These are phyloP conservation scores for Nomada ruficornis DNA, from an alignment of 2,888 invertebrate genomes.

Conservation along the genomic window DNA sequence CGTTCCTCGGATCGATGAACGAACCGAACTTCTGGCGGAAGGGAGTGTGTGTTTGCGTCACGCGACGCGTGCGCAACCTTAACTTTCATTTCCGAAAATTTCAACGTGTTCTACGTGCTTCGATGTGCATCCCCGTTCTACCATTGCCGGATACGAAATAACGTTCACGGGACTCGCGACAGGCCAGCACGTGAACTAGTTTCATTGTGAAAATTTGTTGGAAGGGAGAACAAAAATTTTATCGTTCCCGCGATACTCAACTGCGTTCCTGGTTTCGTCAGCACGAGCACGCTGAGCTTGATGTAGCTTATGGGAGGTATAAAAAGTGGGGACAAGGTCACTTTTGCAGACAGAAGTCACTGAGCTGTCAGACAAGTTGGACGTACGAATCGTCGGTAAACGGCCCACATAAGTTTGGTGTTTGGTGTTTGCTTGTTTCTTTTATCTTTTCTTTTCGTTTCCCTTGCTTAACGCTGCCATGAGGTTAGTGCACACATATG, in stretches of 20 bases:
- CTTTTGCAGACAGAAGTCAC: slow-evolving; percentile 75
- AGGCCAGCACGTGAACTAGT: background rate
- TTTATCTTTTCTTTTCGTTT: slow-evolving; percentile 7
- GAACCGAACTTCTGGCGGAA: background rate
- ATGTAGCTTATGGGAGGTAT: slow-evolving; percentile 57
- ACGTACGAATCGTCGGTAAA: slow-evolving; percentile 39
- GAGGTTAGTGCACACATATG: slow-evolving; percentile 39
- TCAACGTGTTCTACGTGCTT: slow-evolving; percentile 22
- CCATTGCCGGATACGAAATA: slow-evolving; percentile 17
- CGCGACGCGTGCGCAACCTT: slow-evolving; percentile 57
- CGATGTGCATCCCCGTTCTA: slow-evolving; percentile 20
- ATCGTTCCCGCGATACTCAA: background rate
- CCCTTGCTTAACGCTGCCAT: background rate
- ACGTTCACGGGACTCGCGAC: background rate
- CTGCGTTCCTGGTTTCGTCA: slow-evolving; percentile 31
- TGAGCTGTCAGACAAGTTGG: slow-evolving; percentile 76
- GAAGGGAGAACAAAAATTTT: background rate
- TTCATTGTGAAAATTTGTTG: background rate
- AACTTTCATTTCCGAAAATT: slow-evolving; percentile 52
- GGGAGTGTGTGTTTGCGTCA: slow-evolving; percentile 56
- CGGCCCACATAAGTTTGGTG: slow-evolving; percentile 9
- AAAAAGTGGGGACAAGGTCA: slow-evolving; percentile 82
- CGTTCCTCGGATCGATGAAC: slow-evolving; percentile 63
- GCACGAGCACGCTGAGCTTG: slow-evolving; percentile 1
- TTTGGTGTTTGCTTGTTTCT: slow-evolving; percentile 21